Evolutionary conservation across 1,140 invertebrate genomes (phyloP), one percentile per base, ranked within the genome.

Genomic region (Apolygus lucorum): DNA sequence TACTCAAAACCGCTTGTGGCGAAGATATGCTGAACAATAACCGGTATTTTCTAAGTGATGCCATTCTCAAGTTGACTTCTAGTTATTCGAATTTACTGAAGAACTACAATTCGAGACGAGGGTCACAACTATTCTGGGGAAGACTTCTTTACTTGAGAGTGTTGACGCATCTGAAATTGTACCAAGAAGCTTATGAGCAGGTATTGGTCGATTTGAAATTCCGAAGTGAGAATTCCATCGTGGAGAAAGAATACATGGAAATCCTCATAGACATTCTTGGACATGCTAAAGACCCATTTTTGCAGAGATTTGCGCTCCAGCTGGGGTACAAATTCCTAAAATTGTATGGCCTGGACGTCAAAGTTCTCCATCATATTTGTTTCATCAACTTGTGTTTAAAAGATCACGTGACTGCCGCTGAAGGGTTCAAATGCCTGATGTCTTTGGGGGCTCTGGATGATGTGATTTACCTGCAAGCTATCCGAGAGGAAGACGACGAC

Each of bases 191-290:
- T 8, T 59, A 14, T 24, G 54, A 11, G 22, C 54, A 59, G 22
- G 54, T 59, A 4, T 59, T 59, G 54, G 54, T 59, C 4, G 54
- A 59, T 59, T 59, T 59, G 54, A 59, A 59, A 8, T 11, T 4
- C 4, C 8, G 54, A 4, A 22, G 8, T 11, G 54, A 21, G 2
- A 14, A 11, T 4, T 13, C 11, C 4, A 59, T 4, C 11, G 54
- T 59, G 11, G 54, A 59, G 22, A 59, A 59, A 24, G 4, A 4
- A 8, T 59, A 59, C 54, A 59, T 59, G 54, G 54, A 59, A 59
- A 59, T 59, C 4, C 54, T 59, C 11, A 59, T 59, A 59, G 54
- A 59, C 22, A 59, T 59, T 59, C 22, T 59, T 11, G 22, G 54
- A 4, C 54, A 24, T 4, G 22, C 54, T 14, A 22, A 59, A 59